These are phyloP conservation scores for Eristalinus aeneus DNA, from an alignment of 2,888 invertebrate genomes.

Conservation along the genomic window DNA sequence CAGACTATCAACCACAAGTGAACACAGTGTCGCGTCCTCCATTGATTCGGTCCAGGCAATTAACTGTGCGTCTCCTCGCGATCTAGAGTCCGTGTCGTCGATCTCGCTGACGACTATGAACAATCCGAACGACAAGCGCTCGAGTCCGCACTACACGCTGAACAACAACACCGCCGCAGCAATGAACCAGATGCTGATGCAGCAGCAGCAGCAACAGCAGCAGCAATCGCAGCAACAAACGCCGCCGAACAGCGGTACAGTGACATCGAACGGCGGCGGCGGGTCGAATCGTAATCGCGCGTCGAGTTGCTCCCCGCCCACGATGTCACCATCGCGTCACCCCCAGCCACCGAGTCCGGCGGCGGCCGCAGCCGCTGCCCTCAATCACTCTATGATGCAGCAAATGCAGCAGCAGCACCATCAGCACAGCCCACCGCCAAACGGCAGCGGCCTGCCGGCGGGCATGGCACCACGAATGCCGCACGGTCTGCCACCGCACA, in stretches of 20 bases:
- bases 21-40: constrained; percentile 82
- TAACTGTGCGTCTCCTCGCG: constrained; percentile 72
- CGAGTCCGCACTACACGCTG: constrained; percentile 71
- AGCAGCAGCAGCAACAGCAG: constrained; percentile 75
- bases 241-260: constrained; percentile 76
- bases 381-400: constrained; percentile 80
- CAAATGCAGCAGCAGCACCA: constrained; percentile 81
- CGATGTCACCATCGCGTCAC: constrained; percentile 78
- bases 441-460: constrained; percentile 76
- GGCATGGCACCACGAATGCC: constrained; percentile 83
- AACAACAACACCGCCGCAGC: constrained; percentile 70
- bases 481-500: constrained; percentile 91
- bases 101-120: constrained; percentile 56
- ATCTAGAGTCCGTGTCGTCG: constrained; percentile 58
- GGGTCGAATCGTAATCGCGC: constrained; percentile 75
- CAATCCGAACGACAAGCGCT: constrained; percentile 75
- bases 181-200: constrained; percentile 68
- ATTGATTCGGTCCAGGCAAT: constrained; percentile 75
- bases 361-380: constrained; percentile 75
- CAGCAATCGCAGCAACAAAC: constrained; percentile 76
- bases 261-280: constrained; percentile 73
- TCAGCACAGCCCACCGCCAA: constrained; percentile 85
- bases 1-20: constrained; percentile 82
- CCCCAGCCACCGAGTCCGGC: constrained; percentile 79
- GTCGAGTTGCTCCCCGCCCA: constrained; percentile 79